phyloP scores from a whole-genome alignment of 2,888 invertebrate species.

The Acleris cristana region DNA sequence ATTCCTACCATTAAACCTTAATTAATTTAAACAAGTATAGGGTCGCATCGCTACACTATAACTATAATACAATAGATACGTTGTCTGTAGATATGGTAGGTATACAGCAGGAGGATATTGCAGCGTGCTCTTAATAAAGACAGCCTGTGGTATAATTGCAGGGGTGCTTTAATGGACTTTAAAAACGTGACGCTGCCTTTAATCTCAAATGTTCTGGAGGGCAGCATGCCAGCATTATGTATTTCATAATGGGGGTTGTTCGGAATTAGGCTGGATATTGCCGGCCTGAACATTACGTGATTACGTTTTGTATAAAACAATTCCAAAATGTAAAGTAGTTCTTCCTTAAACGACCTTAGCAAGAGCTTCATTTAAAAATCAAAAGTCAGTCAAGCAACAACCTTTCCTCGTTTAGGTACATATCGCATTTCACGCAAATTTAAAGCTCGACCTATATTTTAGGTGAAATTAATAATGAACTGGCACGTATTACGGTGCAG shows the following conservation, averaged over 20 bases:
- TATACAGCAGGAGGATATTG: conserved; percentile 20
- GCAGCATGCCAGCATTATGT: conserved; percentile 41
- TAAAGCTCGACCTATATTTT: not conserved
- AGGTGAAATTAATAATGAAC: conserved; percentile 7
- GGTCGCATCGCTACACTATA: conserved; percentile 8
- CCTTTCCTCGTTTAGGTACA: too few species aligned
- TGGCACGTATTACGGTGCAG: conserved; percentile 12
- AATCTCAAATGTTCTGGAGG: conserved; percentile 46
- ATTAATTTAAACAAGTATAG: conserved; percentile 25
- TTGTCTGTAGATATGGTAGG: not conserved
- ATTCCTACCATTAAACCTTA: conserved; percentile 17
- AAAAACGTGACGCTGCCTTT: conserved; percentile 57
- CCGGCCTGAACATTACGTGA: not conserved
- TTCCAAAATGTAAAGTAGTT: not conserved
- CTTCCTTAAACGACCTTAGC: not conserved
- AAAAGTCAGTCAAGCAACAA: too few species aligned
- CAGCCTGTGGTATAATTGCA: conserved; percentile 54
- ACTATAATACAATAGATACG: not conserved
- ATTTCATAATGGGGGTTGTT: conserved; percentile 27
- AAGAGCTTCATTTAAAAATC: too few species aligned
- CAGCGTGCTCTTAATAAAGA: conserved; percentile 55
- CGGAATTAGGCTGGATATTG: conserved; percentile 7
- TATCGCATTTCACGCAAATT: not conserved
- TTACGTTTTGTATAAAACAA: not conserved
- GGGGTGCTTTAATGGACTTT: conserved; percentile 62